These are phyloP conservation scores for Macrosiphum euphorbiae DNA, from an alignment of 2,888 invertebrate genomes.

Conservation along the genomic window DNA sequence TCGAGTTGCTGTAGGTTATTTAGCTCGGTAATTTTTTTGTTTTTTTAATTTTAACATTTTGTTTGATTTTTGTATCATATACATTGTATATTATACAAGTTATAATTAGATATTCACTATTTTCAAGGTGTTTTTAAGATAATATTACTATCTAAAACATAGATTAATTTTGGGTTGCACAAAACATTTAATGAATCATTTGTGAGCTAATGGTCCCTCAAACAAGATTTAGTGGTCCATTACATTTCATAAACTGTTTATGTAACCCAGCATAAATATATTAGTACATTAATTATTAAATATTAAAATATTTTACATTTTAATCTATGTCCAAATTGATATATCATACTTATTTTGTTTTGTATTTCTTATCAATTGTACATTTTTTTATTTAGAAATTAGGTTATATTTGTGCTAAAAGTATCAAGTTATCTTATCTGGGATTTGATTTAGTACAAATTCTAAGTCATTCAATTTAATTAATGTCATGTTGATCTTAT, in stretches of 20 bases:
- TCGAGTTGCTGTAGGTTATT: not conserved
- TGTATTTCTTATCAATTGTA: not conserved
- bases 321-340: not conserved
- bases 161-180: not conserved
- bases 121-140: not conserved
- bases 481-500: not conserved
- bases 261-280: not conserved
- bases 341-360: not conserved
- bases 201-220: too few species aligned
- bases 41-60: not conserved
- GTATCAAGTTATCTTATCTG: not conserved
- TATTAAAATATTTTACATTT: not conserved
- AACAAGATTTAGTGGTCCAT: too few species aligned
- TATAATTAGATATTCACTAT: not conserved
- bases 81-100: not conserved
- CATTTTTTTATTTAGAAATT: not conserved
- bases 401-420: conserved; percentile 20
- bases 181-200: too few species aligned
- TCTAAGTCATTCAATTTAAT: not conserved
- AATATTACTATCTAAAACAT: not conserved
- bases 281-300: not conserved
- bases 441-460: not conserved
- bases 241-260: too few species aligned
- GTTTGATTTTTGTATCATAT: not conserved
- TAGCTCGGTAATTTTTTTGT: not conserved